phyloP scores from a whole-genome alignment of 1,140 invertebrate genomes.

The Whitmania pigra region DNA sequence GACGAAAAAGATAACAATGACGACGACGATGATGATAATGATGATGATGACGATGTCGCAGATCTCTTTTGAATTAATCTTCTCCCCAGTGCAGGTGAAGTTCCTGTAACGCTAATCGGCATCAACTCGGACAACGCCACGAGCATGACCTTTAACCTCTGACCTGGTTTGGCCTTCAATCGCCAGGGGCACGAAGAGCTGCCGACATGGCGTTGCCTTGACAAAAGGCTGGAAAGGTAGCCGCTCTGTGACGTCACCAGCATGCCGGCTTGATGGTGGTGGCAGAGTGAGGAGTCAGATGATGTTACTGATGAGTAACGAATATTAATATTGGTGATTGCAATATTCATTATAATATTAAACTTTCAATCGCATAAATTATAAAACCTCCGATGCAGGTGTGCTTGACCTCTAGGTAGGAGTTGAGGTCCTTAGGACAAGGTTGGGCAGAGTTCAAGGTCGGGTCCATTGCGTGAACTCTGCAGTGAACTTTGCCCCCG shows the following conservation, averaged over 20 bases:
- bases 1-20: background rate
- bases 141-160: background rate
- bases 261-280: background rate
- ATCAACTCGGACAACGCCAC: background rate
- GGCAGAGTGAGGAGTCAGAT: background rate
- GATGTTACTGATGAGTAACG: background rate
- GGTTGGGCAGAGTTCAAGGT: conserved; percentile 13
- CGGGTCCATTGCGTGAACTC: conserved; percentile 16
- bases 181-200: background rate
- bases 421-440: conserved; percentile 21
- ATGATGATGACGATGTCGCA: background rate
- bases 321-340: background rate
- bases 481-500: conserved; percentile 16
- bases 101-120: background rate
- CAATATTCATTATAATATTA: background rate
- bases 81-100: background rate
- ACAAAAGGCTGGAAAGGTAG: background rate
- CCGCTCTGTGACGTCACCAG: conserved; percentile 14
- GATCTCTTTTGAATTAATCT: background rate
- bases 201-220: background rate
- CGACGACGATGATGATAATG: background rate
- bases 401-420: conserved; percentile 21
- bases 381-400: conserved; percentile 14
- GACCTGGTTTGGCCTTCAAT: background rate
- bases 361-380: background rate